Evolutionary conservation across 2,797 vertebrate genomes (phyloP).

Genomic region (Allobates femoralis): DNA sequence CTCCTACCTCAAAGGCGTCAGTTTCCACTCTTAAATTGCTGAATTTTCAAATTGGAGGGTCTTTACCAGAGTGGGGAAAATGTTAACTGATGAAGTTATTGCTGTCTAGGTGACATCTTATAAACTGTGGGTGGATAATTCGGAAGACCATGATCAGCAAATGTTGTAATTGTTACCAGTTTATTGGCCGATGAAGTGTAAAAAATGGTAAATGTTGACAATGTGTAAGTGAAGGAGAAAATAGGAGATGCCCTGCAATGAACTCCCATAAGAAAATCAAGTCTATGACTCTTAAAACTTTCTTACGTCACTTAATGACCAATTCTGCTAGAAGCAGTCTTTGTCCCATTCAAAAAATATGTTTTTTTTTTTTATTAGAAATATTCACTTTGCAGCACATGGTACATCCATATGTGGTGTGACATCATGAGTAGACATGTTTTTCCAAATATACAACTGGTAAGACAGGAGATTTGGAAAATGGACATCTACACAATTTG

Average conservation of each 20-base stretch:
- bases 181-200: neutral
- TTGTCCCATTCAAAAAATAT: neutral
- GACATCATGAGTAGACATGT: neutral
- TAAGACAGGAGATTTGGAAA: neutral
- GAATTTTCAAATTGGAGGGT: neutral
- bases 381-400: neutral
- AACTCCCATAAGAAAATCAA: neutral
- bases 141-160: neutral
- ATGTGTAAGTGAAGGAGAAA: neutral
- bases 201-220: neutral
- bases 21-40: neutral
- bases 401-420: neutral
- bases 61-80: neutral
- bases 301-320: neutral
- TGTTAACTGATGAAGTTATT: neutral
- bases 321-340: neutral
- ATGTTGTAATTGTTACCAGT: neutral
- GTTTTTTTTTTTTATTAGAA: neutral
- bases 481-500: neutral
- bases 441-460: neutral
- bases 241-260: neutral
- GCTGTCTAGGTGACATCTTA: neutral
- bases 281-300: neutral
- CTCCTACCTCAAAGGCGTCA: neutral
- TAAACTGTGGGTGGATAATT: neutral